Conservation (phyloP, 2,888 invertebrate genomes). For the Coleophora flavipennella region DNA sequence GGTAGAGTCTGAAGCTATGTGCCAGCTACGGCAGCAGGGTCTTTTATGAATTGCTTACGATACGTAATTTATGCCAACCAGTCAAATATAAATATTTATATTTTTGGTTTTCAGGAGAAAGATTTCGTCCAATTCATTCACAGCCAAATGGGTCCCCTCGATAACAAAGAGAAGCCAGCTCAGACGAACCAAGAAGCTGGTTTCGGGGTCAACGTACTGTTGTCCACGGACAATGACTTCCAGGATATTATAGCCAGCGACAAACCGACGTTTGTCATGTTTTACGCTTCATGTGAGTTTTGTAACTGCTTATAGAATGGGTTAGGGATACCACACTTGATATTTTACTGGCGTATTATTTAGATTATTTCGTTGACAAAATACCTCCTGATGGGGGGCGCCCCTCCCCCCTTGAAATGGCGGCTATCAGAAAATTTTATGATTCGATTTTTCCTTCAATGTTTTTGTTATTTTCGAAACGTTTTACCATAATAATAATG, state of each 20-base stretch:
- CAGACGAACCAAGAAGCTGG: conserved; percentile 45
- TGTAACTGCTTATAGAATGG: background rate
- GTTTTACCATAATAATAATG: too few species aligned
- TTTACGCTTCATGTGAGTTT: conserved; percentile 80
- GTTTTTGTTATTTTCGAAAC: too few species aligned
- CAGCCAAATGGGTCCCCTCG: conserved; percentile 30
- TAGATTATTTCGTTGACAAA: too few species aligned
- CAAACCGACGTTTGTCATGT: conserved; percentile 80
- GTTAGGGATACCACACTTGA: too few species aligned
- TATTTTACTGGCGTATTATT: too few species aligned
- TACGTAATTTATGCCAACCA: too few species aligned
- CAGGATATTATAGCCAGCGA: conserved; percentile 69
- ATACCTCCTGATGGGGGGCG: too few species aligned
- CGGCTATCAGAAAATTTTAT: too few species aligned
- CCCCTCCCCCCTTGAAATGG: too few species aligned
- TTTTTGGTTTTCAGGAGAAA: conserved; percentile 58
- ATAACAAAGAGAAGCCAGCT: conserved; percentile 21
- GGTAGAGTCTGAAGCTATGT: too few species aligned
- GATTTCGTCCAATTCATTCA: conserved; percentile 79
- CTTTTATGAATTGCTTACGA: conserved; percentile 76
- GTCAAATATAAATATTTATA: too few species aligned
- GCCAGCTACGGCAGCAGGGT: conserved; percentile 81
- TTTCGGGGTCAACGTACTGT: conserved; percentile 53
- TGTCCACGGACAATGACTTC: conserved; percentile 75
- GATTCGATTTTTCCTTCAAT: too few species aligned